Conservation (phyloP, 2,113 vertebrate species). For the Catagonus wagneri region DNA sequence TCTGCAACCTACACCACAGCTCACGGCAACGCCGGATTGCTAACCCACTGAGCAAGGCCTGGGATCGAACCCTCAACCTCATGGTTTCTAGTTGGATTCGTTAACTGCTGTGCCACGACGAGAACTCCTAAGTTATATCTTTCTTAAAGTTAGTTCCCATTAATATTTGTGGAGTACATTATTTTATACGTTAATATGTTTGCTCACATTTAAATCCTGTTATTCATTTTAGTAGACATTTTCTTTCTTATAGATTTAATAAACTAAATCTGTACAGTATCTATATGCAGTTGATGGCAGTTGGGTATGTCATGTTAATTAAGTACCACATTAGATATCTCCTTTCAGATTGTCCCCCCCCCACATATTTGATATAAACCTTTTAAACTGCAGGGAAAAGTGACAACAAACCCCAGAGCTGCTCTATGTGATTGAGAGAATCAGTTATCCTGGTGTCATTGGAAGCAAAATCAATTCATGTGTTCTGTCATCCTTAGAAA, state of each 20-base stretch:
- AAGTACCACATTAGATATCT: slow-evolving; percentile 71
- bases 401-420: slow-evolving; percentile 73
- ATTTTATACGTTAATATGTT: not conserved
- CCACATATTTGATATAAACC: slow-evolving; percentile 81
- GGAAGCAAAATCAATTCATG: slow-evolving; percentile 86
- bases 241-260: not conserved
- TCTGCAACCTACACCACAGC: too few species aligned
- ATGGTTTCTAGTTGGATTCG: too few species aligned
- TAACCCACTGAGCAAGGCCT: too few species aligned
- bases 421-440: slow-evolving; percentile 78
- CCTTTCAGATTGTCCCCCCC: slow-evolving; percentile 72
- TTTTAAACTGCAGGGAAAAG: slow-evolving; percentile 79
- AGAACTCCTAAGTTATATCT: not conserved
- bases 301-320: slow-evolving; percentile 80
- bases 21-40: too few species aligned
- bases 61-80: too few species aligned
- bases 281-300: slow-evolving; percentile 4
- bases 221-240: not conserved
- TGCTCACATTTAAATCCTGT: not conserved
- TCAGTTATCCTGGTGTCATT: slow-evolving; percentile 82
- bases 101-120: too few species aligned
- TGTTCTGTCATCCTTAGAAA: slow-evolving; percentile 84
- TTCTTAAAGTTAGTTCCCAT: not conserved
- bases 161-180: not conserved
- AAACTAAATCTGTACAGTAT: slow-evolving; percentile 50